These are phyloP conservation scores for Andrena chrysosceles DNA, from an alignment of 2,888 invertebrate genomes.

Conservation along the genomic window DNA sequence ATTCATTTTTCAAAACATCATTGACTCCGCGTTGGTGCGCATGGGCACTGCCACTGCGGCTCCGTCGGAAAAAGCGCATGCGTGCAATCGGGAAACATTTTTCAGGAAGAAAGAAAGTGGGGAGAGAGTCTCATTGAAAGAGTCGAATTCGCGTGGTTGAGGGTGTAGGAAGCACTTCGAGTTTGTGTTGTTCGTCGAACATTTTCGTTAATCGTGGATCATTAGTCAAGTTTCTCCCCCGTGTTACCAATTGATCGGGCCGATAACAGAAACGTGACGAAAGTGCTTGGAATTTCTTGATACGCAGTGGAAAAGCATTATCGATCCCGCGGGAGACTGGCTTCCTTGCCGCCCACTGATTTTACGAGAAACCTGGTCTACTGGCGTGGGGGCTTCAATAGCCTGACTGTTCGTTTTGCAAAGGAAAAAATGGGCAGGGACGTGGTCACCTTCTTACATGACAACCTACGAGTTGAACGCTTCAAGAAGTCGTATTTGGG, in stretches of 20 bases:
- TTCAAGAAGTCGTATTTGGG: conserved; percentile 78
- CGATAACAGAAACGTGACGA: background rate
- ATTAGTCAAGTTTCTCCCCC: background rate
- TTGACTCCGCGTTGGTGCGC: background rate
- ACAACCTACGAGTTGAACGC: conserved; percentile 68
- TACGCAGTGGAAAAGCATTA: background rate
- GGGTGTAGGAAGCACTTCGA: conserved; percentile 27
- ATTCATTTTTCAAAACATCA: background rate
- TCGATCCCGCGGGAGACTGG: background rate
- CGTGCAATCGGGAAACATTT: conserved; percentile 7
- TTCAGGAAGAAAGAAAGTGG: background rate
- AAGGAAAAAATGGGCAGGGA: conserved; percentile 71
- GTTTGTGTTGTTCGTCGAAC: background rate
- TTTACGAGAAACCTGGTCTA: background rate
- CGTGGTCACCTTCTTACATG: conserved; percentile 62
- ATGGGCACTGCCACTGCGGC: conserved; percentile 18
- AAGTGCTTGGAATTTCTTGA: background rate
- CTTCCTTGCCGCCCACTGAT: background rate
- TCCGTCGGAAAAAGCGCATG: conserved; percentile 53
- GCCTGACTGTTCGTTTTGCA: conserved; percentile 7
- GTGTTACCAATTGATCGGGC: background rate
- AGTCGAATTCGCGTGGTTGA: conserved; percentile 52
- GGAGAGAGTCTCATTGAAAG: conserved; percentile 19
- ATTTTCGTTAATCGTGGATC: background rate
- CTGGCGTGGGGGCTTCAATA: conserved; percentile 5